Evolutionary conservation across 1,140 invertebrate genomes (phyloP).

Genomic region (Pantala flavescens): DNA sequence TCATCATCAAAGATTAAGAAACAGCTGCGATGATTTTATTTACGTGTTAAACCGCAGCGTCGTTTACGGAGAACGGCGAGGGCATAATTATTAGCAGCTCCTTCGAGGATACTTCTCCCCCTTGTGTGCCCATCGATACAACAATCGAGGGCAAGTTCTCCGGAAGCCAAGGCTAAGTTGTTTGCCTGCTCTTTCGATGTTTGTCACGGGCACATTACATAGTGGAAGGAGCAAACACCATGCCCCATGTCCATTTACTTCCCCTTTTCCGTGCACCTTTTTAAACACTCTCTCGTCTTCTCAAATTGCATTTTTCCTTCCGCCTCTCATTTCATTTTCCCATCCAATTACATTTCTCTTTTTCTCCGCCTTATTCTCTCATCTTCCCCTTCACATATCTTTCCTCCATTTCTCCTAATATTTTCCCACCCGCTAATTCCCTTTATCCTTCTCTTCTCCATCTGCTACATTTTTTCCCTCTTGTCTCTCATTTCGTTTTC

Average conservation of each 20-base stretch:
- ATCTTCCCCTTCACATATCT: no score
- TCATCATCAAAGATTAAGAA: no score
- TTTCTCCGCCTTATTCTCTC: background rate
- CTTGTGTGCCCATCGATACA: background rate
- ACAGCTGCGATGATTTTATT: no score
- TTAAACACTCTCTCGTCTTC: background rate
- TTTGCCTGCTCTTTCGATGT: background rate
- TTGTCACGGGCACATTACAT: conserved; percentile 1
- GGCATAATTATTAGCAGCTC: no score
- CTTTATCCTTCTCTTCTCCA: no score
- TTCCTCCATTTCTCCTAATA: no score
- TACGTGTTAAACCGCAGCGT: no score
- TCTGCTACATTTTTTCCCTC: no score
- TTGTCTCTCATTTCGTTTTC: no score
- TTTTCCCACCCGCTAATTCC: no score
- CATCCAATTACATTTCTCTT: background rate
- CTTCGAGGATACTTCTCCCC: no score
- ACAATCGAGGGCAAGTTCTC: background rate
- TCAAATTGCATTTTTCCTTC: background rate
- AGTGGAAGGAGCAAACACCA: background rate
- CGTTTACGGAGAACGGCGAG: no score
- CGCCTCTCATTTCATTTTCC: background rate
- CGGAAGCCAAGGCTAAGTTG: background rate
- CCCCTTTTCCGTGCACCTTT: background rate
- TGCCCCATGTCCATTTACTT: background rate